These are phyloP conservation scores for Pycnonotus jocosus DNA, from an alignment of 2,113 vertebrate species.

Conservation along the genomic window DNA sequence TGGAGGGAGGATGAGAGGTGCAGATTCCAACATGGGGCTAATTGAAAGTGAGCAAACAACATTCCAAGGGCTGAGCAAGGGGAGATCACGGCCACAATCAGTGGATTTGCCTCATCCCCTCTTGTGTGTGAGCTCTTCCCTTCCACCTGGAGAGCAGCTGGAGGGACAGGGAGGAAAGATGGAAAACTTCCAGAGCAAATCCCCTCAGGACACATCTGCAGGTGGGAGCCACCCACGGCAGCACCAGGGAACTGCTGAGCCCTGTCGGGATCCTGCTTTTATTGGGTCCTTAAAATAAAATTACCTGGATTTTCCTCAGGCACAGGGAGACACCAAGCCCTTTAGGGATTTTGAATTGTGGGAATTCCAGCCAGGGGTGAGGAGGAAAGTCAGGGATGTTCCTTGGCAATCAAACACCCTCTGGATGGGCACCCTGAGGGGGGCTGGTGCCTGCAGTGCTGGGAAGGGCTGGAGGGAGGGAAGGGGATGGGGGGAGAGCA, in stretches of 20 bases:
- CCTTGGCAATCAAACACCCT: not conserved
- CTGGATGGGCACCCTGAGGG: not conserved
- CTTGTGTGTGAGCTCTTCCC: not conserved
- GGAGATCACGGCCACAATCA: not conserved
- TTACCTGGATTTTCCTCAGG: not conserved
- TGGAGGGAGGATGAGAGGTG: not conserved
- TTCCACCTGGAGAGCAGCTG: not conserved
- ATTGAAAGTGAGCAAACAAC: not conserved
- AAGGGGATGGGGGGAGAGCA: not conserved
- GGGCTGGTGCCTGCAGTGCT: accelerated
- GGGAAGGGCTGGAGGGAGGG: not conserved
- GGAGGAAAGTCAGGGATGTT: not conserved
- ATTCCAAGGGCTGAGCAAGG: not conserved
- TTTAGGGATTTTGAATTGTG: not conserved
- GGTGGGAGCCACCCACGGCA: not conserved
- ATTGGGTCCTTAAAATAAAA: not conserved
- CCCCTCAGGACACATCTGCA: not conserved
- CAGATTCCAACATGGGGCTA: not conserved
- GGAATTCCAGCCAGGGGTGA: not conserved
- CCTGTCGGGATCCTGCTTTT: not conserved
- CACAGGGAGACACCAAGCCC: not conserved
- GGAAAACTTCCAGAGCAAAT: not conserved
- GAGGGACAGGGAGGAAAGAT: not conserved
- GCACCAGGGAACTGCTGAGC: not conserved
- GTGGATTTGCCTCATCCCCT: not conserved